These are phyloP conservation scores for Caranx melampygus DNA, from an alignment of 2,113 vertebrate genomes.

Conservation along the genomic window DNA sequence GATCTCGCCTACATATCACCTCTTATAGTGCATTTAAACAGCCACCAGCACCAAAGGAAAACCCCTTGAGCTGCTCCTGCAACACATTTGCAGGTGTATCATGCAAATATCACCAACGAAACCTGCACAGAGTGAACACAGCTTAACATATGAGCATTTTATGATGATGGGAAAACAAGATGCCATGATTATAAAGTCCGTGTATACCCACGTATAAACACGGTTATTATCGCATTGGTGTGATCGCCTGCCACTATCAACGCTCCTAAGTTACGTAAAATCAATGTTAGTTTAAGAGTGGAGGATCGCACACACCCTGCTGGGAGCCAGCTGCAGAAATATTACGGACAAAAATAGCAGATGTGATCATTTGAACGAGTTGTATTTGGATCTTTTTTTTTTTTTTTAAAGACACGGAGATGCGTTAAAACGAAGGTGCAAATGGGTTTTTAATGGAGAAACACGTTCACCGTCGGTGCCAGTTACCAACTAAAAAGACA, in stretches of 20 bases:
- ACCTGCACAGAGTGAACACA: background rate
- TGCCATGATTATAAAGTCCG: too few relatives aligned
- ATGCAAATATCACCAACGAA: conserved; percentile 21
- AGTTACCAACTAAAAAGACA: background rate
- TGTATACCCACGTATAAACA: background rate
- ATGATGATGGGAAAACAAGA: background rate
- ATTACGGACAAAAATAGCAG: too few relatives aligned
- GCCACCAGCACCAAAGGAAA: background rate
- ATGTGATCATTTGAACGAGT: background rate
- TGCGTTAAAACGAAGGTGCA: background rate
- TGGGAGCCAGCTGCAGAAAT: background rate
- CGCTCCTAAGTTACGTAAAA: background rate
- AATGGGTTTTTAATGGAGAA: background rate
- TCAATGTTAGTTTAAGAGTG: background rate
- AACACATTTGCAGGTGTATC: background rate
- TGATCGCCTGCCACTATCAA: background rate
- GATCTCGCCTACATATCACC: background rate
- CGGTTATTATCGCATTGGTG: too few relatives aligned
- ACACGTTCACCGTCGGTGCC: background rate
- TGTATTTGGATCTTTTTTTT: background rate
- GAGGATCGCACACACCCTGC: conserved; percentile 15
- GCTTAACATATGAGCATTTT: background rate
- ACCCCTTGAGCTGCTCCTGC: conserved; percentile 3
- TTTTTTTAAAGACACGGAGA: background rate
- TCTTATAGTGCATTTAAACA: background rate